Base-by-base conservation (phyloP, 2,888 invertebrate species). In the Cataglyphis cursor region DNA sequence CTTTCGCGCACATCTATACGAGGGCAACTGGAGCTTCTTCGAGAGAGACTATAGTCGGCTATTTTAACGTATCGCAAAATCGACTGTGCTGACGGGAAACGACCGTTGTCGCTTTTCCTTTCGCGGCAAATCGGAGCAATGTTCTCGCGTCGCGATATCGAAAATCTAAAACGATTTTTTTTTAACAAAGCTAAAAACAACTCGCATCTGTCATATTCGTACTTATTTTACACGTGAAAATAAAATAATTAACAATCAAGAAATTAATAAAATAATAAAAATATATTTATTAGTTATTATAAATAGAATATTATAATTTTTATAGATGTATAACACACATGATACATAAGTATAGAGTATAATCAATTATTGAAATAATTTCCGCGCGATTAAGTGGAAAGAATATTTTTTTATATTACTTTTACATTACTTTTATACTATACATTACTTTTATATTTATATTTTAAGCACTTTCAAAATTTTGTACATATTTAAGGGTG, bases 1-100 rank as follows among this genome's bases (percentile, higher is more conserved):
- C n/a, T 51, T 51, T 87, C 91, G 88, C 85, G 87, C 88, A 88
- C 89, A 88, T 90, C 84, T 89, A 85, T 88, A 85, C 87, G 90
- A 85, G 86, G 88, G 83, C 90, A 70, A 68, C 65, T 85, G 62
- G 83, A 88, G 84, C 85, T 89, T 90, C 90, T 89, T 89, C 81
- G 80, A 82, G 44, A 68, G 81, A 83, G 82, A 83, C 90, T 89
- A 89, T 88, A 89, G 90, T 84, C 75, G 81, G 84, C 88, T 88
- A 85, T 89, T 89, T 86, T 85, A 89, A 85, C 84, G 84, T 87
- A 83, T 81, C 83, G 80, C 66, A 38, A 44, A 66, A 80, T 61
- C 72, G 83, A 80, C 74, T 85, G 15, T 35, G 35, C 35, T 66
- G 57, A 57, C 59, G 66, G 64, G 80, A 85, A 80, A 70, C 66